Conservation (phyloP, 2,797 vertebrate genomes). For the Coranthus polyacanthus region DNA sequence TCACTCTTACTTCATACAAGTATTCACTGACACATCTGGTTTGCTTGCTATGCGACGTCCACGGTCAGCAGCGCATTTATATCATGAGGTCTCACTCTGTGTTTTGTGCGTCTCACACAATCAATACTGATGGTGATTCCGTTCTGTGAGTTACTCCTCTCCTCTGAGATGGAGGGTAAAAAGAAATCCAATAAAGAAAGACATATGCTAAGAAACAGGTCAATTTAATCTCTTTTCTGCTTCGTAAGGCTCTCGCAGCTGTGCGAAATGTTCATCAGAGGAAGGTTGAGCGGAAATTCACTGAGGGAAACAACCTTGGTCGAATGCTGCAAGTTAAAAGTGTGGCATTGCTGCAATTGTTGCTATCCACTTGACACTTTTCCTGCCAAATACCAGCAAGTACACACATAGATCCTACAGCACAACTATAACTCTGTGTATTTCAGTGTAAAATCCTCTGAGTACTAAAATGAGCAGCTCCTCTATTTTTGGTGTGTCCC, state of each 20-base stretch:
- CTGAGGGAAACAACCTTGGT: conserved; percentile 18
- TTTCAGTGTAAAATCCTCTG: conserved; percentile 23
- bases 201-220: conserved; percentile 49
- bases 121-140: conserved; percentile 46
- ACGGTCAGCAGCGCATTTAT: conserved; percentile 37
- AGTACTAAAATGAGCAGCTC: conserved; percentile 33
- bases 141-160: conserved; percentile 51
- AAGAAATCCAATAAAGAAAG: conserved; percentile 54
- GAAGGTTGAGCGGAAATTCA: conserved; percentile 43
- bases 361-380: conserved; percentile 22
- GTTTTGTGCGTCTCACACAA: conserved; percentile 28
- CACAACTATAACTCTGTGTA: not conserved
- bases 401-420: not conserved
- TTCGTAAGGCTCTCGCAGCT: conserved; percentile 26
- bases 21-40: conserved; percentile 10
- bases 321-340: conserved; percentile 36
- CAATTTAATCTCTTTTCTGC: conserved; percentile 44
- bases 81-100: conserved; percentile 15
- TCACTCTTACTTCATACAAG: too few relatives aligned
- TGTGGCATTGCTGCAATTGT: conserved; percentile 2
- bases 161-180: conserved; percentile 28
- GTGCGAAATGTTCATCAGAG: conserved; percentile 34
- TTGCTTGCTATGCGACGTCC: conserved; percentile 11
- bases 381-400: not conserved
- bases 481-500: conserved; percentile 53